Evolutionary conservation across 2,888 invertebrate genomes (phyloP).

Genomic region (Epsilonema sp.): DNA sequence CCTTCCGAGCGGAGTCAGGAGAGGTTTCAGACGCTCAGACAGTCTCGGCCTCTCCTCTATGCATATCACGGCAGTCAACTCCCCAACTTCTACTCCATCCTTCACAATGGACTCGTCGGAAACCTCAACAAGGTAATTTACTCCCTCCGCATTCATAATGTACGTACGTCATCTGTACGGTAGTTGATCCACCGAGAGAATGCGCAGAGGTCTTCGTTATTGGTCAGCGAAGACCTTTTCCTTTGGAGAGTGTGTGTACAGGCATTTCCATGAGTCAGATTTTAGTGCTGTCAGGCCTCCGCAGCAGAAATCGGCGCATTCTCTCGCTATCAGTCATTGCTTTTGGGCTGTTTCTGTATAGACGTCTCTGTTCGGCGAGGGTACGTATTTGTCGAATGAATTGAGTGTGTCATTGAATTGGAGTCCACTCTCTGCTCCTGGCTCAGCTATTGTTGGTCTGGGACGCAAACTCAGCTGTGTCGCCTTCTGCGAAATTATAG

Average conservation of each 20-base stretch:
- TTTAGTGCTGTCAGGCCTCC: no score
- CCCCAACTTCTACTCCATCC: constrained; percentile 32
- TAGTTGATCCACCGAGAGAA: no score
- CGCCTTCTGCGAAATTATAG: constrained; percentile 57
- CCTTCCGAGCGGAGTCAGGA: background rate
- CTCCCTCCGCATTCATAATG: background rate
- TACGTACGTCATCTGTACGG: no score
- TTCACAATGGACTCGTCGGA: constrained; percentile 30
- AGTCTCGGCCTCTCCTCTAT: no score
- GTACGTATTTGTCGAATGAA: constrained; percentile 54
- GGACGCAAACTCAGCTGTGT: constrained; percentile 56
- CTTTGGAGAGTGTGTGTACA: no score
- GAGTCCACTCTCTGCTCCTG: constrained; percentile 46
- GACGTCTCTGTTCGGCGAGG: constrained; percentile 48
- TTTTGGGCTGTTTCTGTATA: constrained; percentile 29
- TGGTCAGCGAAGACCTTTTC: no score
- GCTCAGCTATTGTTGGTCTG: constrained; percentile 53
- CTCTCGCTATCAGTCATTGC: no score
- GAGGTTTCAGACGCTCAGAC: no score
- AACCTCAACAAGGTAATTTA: constrained; percentile 30
- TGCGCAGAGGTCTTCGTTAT: no score
- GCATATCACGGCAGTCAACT: constrained; percentile 33
- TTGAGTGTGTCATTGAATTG: constrained; percentile 49
- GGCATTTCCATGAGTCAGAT: no score
- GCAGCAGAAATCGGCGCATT: no score